Base-by-base conservation (phyloP, 2,888 invertebrate genomes). In the Caenorhabditis sp. region DNA sequence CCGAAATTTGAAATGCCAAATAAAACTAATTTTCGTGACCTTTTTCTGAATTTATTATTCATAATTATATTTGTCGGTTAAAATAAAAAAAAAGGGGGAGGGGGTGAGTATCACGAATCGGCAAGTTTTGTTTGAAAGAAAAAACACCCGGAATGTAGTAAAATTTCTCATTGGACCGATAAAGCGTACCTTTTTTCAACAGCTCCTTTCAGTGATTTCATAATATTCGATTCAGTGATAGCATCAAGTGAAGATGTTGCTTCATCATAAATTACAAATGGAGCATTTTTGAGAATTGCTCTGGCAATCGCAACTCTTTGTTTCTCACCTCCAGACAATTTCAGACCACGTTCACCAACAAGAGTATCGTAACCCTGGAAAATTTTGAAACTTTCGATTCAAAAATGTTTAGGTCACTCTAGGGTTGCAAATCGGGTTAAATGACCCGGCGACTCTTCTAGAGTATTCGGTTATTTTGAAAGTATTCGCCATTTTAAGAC, bases 301-400 rank as follows among this genome's bases (percentile, higher is more conserved):
- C 99, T 91, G 0, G 97, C 99, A 85, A 99, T 99, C 3, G 97
- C 96, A 1, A 99, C 95, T 67, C 99, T 91, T 88, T 99, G 99
- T 88, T 99, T 99, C 90, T 99, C 99, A 0, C 99, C 99, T n/a
- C 97, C 97, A 0, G 95, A 96, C 65, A 99, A 90, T 89, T 95
- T 95, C 60, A 95, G 89, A 0, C 95, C 95, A 72, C 95, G 90
- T 90, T 99, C 97, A n/a, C 99, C 99, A 2, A 99, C 97, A 86
- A 93, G 92, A 0, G 92, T 92, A 1, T 91, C 88, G 84, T 92
- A 93, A 24, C 92, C 91, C 73, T 74, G 26, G 17, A 76, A 62
- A 36, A 36, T 19, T 5, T n/a, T 50, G 50, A 50, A 50, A 50
- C 50, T 50, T 17, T 50, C 8, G 5, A n/a, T 50, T 50, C n/a